Evolutionary conservation across 2,888 invertebrate genomes (phyloP).

Genomic region (Adelognathus sp.): DNA sequence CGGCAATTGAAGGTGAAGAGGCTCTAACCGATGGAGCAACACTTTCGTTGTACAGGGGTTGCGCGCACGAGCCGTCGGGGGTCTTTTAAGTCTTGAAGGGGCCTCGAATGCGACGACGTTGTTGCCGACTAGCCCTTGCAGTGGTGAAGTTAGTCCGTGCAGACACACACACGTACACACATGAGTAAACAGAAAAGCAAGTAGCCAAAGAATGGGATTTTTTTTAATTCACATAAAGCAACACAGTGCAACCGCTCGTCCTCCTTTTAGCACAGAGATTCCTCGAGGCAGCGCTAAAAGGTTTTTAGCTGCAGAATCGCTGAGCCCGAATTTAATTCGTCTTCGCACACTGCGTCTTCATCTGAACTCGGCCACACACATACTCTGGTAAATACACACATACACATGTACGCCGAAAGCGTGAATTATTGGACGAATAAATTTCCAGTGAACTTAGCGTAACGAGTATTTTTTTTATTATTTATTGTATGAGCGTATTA

Average conservation of each 20-base stretch:
- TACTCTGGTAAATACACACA: background rate
- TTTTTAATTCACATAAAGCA: constrained; percentile 41
- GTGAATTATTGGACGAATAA: constrained; percentile 23
- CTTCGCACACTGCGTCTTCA: background rate
- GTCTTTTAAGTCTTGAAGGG: constrained; percentile 54
- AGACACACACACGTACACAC: constrained; percentile 23
- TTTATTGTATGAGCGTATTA: constrained; percentile 9
- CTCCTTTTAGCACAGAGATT: constrained; percentile 10
- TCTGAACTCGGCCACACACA: background rate
- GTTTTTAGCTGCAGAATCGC: constrained; percentile 5
- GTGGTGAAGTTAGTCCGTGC: background rate
- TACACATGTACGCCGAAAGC: background rate
- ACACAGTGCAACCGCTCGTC: background rate
- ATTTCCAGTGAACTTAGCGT: constrained; percentile 17
- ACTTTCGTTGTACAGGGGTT: constrained; percentile 49
- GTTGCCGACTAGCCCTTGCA: constrained; percentile 22
- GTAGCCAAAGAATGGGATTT: constrained; percentile 50
- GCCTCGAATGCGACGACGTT: constrained; percentile 40
- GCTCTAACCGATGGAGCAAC: constrained; percentile 51
- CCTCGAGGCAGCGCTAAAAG: background rate
- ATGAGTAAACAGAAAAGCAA: constrained; percentile 42
- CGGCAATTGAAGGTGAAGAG: constrained; percentile 18
- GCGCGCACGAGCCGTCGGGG: constrained; percentile 26
- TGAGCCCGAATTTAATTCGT: constrained; percentile 7
- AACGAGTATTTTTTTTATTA: constrained; percentile 24